Evolutionary conservation across 1,140 invertebrate species (phyloP), one percentile per base, ranked within the genome.

Genomic region (Diploscapter pachys): DNA sequence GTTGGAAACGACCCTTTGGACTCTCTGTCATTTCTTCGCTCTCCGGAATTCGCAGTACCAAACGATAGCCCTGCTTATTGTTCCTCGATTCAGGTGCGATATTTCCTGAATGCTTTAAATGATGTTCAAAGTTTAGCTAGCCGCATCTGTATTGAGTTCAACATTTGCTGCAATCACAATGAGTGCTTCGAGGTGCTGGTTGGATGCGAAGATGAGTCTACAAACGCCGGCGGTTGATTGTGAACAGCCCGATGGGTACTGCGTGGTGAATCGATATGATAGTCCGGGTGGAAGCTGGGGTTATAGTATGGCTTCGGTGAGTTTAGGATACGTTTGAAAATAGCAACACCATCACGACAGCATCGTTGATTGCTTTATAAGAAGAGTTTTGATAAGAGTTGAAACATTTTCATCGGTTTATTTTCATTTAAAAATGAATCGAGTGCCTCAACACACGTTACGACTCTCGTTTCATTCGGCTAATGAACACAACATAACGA

Each of bases 211-310:
- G 31, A 31, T 31, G 31, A 31, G 31, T 31, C 31, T 31, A 1
- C 31, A 31, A 31, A 31, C 31, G 31, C 31, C 31, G 31, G 31
- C 31, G 1, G 31, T 31, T 31, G 31, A 31, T 31, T 31, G 31
- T 31, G 31, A 31, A 31, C 31, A 31, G 31, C 48, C 8, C 50
- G 73, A 71, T n/a, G 74, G 52, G 3, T 71, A 63, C 83, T 91
- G 90, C 13, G 86, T 89, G 6, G 92, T 97, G 2, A 94, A 91
- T 83, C 89, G 96, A 80, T 98, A 98, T 88, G 93, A 96, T 86
- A 94, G 89, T 87, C 92, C 95, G 86, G 96, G 96, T 52, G 95
- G 95, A 68, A 95, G 95, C 5, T 99, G 96, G 96, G 95, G 95
- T 4, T 98, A 98, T 87, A 94, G 93, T 3, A 93, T 92, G 0